These are phyloP conservation scores for Lampris incognitus DNA, from an alignment of 2,113 vertebrate genomes.

Conservation along the genomic window DNA sequence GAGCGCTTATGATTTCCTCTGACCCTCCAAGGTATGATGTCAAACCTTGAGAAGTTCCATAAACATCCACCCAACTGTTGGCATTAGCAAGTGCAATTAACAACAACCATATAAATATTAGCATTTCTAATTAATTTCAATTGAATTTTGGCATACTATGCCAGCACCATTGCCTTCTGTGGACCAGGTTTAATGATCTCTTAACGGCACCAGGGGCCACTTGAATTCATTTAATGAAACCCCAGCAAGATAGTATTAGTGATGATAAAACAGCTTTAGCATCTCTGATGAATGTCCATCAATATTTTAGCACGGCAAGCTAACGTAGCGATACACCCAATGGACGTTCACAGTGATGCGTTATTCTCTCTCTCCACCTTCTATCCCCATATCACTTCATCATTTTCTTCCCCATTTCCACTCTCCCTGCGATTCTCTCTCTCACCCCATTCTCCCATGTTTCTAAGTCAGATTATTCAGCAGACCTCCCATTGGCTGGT, in stretches of 20 bases:
- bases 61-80: constrained; percentile 9
- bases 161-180: not conserved
- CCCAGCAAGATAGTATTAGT: not conserved
- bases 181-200: constrained; percentile 5
- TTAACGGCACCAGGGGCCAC: not conserved
- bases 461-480: not conserved
- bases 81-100: not conserved
- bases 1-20: not conserved
- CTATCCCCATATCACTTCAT: not conserved
- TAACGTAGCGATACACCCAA: not conserved
- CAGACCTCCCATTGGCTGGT: not conserved
- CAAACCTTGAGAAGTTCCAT: constrained; percentile 11
- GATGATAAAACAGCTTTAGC: constrained; percentile 2
- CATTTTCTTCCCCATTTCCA: not conserved
- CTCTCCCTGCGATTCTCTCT: not conserved
- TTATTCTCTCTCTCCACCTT: not conserved
- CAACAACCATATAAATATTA: not conserved
- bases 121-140: constrained; percentile 7
- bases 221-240: constrained; percentile 6
- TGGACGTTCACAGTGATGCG: not conserved
- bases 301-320: constrained; percentile 3
- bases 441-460: not conserved
- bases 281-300: not conserved
- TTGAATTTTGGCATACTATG: not conserved
- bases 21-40: not conserved